These are phyloP conservation scores for Parnassius glacialis DNA, from an alignment of 2,888 invertebrate species.

Conservation along the genomic window DNA sequence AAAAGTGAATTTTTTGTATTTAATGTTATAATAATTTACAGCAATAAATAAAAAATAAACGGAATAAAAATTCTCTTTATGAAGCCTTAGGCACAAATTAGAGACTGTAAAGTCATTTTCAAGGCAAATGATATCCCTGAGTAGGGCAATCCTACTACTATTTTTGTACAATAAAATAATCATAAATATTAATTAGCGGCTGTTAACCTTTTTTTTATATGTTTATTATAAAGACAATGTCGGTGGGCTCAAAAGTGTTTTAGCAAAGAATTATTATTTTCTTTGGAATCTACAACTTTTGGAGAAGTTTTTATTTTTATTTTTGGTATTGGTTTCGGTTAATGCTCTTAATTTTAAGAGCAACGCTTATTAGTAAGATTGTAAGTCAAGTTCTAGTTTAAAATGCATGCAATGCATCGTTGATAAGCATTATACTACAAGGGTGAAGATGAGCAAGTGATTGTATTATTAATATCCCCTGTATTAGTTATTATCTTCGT, in stretches of 20 bases:
- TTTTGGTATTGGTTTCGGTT: too few species aligned
- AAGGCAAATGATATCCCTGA: slow-evolving; percentile 47
- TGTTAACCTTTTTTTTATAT: slow-evolving; percentile 30
- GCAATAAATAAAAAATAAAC: slow-evolving; percentile 21
- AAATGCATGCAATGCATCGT: too few species aligned
- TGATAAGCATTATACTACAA: too few species aligned
- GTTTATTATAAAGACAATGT: slow-evolving; percentile 36
- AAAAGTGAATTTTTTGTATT: neutral
- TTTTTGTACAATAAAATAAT: slow-evolving; percentile 53
- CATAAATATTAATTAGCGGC: slow-evolving; percentile 52
- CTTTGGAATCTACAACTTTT: slow-evolving; percentile 19
- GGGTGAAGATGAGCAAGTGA: too few species aligned
- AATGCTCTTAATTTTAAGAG: too few species aligned
- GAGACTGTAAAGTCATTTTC: slow-evolving; percentile 59
- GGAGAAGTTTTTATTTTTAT: too few species aligned
- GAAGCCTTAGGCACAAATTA: slow-evolving; percentile 50
- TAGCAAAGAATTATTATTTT: slow-evolving; percentile 28
- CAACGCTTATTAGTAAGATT: too few species aligned
- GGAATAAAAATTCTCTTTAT: slow-evolving; percentile 28
- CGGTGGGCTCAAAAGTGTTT: slow-evolving; percentile 50
- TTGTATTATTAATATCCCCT: too few species aligned
- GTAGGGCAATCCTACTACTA: slow-evolving; percentile 45
- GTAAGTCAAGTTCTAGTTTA: too few species aligned
- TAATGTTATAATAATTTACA: slow-evolving; percentile 9
- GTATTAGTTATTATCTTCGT: too few species aligned